phyloP scores from a whole-genome alignment of 2,113 vertebrate species.

The Nothoprocta pentlandii region DNA sequence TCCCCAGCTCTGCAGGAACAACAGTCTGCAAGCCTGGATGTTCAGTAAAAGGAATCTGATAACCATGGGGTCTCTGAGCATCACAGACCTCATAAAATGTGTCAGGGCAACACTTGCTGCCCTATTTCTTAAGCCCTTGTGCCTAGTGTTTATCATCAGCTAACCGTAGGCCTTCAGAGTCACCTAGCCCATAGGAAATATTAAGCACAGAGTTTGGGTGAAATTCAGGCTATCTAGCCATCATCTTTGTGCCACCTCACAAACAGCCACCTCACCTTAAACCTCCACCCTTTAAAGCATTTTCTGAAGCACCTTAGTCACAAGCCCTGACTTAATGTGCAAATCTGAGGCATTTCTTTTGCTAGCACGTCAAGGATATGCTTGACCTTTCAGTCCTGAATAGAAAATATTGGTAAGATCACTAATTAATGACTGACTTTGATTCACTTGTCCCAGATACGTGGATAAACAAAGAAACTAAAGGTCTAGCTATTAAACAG shows the following conservation, averaged over 20 bases:
- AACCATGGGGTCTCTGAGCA: not conserved
- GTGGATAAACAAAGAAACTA: constrained; percentile 37
- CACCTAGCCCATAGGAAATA: not conserved
- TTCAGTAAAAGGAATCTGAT: not conserved
- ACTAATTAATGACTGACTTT: constrained; percentile 41
- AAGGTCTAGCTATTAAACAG: constrained; percentile 57
- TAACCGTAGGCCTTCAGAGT: not conserved
- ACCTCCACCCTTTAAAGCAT: not conserved
- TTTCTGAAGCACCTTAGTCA: constrained; percentile 40
- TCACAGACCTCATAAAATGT: not conserved
- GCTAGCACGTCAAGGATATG: constrained; percentile 23
- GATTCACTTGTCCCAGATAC: constrained; percentile 37
- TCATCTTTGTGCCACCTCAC: not conserved
- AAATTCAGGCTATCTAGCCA: not conserved
- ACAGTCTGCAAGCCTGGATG: not conserved
- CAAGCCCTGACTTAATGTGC: constrained; percentile 37
- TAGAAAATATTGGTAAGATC: constrained; percentile 63
- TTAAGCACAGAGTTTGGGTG: not conserved
- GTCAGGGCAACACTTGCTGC: not conserved
- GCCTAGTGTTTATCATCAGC: not conserved
- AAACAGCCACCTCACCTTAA: not conserved
- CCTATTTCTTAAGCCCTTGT: not conserved
- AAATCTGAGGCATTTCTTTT: constrained; percentile 37
- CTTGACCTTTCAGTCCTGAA: constrained; percentile 67
- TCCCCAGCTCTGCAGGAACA: not conserved